phyloP scores from a whole-genome alignment of 1,140 invertebrate species.

The Euschistus heros region DNA sequence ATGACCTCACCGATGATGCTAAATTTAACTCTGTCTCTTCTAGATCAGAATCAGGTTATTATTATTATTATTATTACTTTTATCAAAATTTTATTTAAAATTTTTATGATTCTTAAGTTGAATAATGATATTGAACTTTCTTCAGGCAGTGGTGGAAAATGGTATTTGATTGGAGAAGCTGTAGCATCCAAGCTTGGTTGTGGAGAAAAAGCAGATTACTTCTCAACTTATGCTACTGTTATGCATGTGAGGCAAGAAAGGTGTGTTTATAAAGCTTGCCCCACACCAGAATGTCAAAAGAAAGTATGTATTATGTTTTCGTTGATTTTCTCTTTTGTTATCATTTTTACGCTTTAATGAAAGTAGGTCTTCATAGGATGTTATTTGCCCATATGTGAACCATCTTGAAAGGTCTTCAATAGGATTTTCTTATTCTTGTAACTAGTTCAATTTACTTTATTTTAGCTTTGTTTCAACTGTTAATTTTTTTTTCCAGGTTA shows the following conservation, averaged over 20 bases:
- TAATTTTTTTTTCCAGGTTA: slow-evolving; percentile 38
- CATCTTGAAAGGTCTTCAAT: too few relatives aligned
- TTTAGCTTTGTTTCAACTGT: too few relatives aligned
- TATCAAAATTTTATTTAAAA: not conserved
- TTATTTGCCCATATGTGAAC: too few relatives aligned
- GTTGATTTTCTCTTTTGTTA: too few relatives aligned
- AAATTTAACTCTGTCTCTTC: slow-evolving; percentile 52
- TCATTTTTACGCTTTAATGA: not conserved
- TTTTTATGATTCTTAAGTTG: too few relatives aligned
- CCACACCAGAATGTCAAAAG: slow-evolving; percentile 77
- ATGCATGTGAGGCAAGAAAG: slow-evolving; percentile 63
- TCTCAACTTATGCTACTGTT: slow-evolving; percentile 55
- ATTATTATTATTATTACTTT: slow-evolving; percentile 20
- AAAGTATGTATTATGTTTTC: slow-evolving; percentile 46
- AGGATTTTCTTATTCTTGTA: too few relatives aligned
- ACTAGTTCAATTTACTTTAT: too few relatives aligned
- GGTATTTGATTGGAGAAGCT: slow-evolving; percentile 58
- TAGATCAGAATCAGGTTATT: slow-evolving; percentile 29
- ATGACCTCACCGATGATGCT: slow-evolving; percentile 46
- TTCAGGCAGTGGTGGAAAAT: slow-evolving; percentile 27
- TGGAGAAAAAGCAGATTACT: slow-evolving; percentile 69
- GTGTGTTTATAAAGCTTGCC: slow-evolving; percentile 81
- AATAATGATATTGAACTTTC: not conserved
- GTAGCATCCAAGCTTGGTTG: slow-evolving; percentile 50
- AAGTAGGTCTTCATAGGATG: not conserved